Base-by-base conservation (phyloP, 2,888 invertebrate genomes). In the Cheiracanthium punctorium region DNA sequence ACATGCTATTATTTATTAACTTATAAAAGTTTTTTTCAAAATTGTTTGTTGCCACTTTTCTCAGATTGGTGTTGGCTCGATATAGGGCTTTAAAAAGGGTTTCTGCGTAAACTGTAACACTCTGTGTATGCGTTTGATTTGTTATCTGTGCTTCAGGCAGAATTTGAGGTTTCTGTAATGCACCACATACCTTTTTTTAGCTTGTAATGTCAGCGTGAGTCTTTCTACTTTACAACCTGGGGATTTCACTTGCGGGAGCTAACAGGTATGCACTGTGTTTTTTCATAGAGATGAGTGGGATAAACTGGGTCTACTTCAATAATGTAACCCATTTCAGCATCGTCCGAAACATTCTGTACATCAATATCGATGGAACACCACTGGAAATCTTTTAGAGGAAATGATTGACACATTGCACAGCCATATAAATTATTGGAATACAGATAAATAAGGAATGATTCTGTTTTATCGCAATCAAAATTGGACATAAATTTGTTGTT, bases 11-110 rank as follows among this genome's bases (percentile, higher is more conserved):
- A 82, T 91, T 91, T 89, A 90, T 90, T 8, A 91, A 80, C 85
- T 91, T 91, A 72, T 91, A 92, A 74, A 92, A 91, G 85, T 90
- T 90, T 90, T 91, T 91, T 80, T 91, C 90, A 90, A 91, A 92
- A 70, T 90, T 90, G 87, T 88, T 90, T 80, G 88, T 90, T 88
- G 88, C 90, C 76, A 89, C 82, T 89, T 88, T 89, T 24, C 87
- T 71, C 1, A 28, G 30, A 12, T 28, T 24, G 29, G 67, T 67
- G 29, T 30, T 67, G 17, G 17, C 1, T 67, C 67, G n/a, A 67
- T 67, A 30, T 30, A 70, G 5, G 37, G 0, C 28, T 37, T 70
- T 20, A 70, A 24, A n/a, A 33, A 70, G 1, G 37, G 37, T 20
- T n/a, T 7, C 41, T 37, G 33, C 0, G 1, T 12, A 12, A 70